Evolutionary conservation across 1,140 invertebrate species (phyloP), one percentile per base, ranked within the genome.

Genomic region (Arion vulgaris): DNA sequence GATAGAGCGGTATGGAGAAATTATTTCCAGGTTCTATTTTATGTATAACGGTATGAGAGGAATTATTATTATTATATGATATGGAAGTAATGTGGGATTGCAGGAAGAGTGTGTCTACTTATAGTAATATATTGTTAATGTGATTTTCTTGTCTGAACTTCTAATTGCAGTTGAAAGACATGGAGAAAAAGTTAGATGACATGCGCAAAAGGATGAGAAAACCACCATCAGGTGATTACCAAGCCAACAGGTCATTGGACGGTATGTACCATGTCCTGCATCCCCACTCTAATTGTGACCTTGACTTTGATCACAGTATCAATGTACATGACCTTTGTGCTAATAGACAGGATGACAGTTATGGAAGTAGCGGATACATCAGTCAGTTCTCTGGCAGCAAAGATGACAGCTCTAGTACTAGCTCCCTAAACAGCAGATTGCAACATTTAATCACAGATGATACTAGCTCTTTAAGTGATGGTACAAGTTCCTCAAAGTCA

Each of bases 161-260:
- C 39, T 41, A 62, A 19, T 90, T 89, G 77, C 90, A 90, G 90
- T 81, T 93, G 51, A 90, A 91, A 78, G 92, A 92, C 36, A 90
- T 92, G 86, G 92, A 92, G 87, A 89, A 91, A 86, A 92, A 90
- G 71, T 79, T 92, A 69, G 84, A 84, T 38, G 89, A 91, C 39
- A 83, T 87, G 75, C 83, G 83, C 49, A 85, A 86, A 57, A 83
- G 82, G 34, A 80, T 76, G 23, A 85, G 85, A 38, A 82, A 84
- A 36, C 49, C 66, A 19, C 39, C 80, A 81, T 1, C 69, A 9
- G 28, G 69, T n/a, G n/a, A 66, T 26, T 34, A 66, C 76, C 68
- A 51, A 1, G 19, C 19, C 4, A 34, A 45, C 80, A 36, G 68
- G 49, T 7, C 80, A 23, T 26, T 23, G 23, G 69, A 81, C 23